phyloP scores from a whole-genome alignment of 2,797 vertebrate genomes.

The Schizopygopsis malacanthus region DNA sequence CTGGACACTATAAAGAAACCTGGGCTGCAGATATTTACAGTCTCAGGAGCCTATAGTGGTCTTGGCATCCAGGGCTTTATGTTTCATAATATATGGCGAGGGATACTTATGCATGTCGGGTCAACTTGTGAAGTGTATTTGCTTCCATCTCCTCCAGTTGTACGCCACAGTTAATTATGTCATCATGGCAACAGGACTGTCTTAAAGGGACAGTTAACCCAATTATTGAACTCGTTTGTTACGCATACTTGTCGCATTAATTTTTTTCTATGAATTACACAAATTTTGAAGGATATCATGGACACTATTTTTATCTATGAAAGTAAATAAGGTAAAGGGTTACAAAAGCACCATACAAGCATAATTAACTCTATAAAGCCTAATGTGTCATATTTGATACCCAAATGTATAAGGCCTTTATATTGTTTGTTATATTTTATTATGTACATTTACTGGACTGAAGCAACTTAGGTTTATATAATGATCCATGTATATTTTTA shows the following conservation, averaged over 20 bases:
- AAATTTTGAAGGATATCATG: background rate
- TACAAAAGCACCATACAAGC: background rate
- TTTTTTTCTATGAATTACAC: background rate
- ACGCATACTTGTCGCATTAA: background rate
- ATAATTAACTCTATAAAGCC: background rate
- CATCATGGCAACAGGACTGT: background rate
- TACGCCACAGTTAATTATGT: background rate
- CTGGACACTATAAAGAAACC: conserved; percentile 27
- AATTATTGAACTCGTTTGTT: background rate
- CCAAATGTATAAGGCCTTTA: background rate
- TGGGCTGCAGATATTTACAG: conserved; percentile 9
- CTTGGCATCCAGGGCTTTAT: background rate
- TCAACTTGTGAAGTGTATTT: background rate
- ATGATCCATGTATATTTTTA: no score
- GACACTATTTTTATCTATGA: background rate
- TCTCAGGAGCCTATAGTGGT: background rate
- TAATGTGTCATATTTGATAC: background rate
- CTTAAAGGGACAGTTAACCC: background rate
- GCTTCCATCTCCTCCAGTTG: background rate
- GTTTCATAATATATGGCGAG: background rate
- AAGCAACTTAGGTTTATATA: no score
- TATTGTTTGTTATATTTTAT: no score
- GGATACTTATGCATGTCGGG: background rate
- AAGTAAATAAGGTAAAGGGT: background rate
- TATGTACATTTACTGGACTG: no score